Conservation (phyloP, 2,113 vertebrate species). For the Genyomyrus donnyi region DNA sequence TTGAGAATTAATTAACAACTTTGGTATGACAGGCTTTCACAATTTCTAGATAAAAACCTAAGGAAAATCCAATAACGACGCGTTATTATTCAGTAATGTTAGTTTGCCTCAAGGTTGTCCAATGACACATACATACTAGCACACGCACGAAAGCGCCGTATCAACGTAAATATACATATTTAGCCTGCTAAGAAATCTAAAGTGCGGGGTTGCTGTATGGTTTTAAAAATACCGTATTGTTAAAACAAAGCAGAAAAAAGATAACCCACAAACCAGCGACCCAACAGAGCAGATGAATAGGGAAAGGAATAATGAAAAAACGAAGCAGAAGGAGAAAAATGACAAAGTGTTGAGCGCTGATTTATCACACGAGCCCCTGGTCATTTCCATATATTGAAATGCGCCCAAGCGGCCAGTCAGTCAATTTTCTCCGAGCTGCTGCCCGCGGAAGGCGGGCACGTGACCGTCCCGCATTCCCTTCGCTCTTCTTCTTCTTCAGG, state of each 20-base stretch:
- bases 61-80: background rate
- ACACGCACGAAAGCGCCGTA: background rate
- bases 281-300: slow-evolving; percentile 39
- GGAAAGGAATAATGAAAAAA: slow-evolving; percentile 48
- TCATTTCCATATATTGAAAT: slow-evolving; percentile 80
- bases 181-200: background rate
- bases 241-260: slow-evolving; percentile 1
- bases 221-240: background rate
- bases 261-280: slow-evolving; percentile 16
- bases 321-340: slow-evolving; percentile 53
- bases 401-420: slow-evolving; percentile 68
- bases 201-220: background rate
- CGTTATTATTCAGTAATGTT: background rate
- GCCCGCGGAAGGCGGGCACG: slow-evolving; percentile 57
- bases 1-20: background rate
- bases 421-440: slow-evolving; percentile 63
- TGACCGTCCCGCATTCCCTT: slow-evolving; percentile 47
- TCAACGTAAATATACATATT: background rate
- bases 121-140: slow-evolving; percentile 5
- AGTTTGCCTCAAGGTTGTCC: slow-evolving; percentile 10
- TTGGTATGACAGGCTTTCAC: background rate
- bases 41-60: background rate
- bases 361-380: slow-evolving; percentile 69
- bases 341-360: slow-evolving; percentile 63
- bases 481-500: slow-evolving; percentile 22